phyloP scores from a whole-genome alignment of 2,888 invertebrate species.

The Eristalis intricaria region DNA sequence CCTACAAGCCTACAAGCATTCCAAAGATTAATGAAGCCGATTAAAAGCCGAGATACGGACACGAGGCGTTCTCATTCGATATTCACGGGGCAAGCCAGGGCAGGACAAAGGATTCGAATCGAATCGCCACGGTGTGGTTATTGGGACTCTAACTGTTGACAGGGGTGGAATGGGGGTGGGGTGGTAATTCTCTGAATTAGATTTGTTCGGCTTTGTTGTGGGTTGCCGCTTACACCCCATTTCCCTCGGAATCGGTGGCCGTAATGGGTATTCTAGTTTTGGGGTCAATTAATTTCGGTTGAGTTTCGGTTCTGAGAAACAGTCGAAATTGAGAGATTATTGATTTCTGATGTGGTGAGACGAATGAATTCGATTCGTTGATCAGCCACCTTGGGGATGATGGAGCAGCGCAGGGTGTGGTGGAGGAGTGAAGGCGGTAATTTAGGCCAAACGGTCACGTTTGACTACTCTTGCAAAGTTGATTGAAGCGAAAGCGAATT shows the following conservation, averaged over 20 bases:
- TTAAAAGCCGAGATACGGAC: constrained; percentile 24
- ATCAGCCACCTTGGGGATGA: neutral
- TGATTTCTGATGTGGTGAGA: neutral
- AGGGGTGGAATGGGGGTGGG: neutral
- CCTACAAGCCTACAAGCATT: neutral
- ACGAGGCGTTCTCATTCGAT: constrained; percentile 1
- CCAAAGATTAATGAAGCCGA: constrained; percentile 32
- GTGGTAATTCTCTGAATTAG: constrained; percentile 29
- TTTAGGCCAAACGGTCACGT: no score
- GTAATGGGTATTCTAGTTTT: neutral
- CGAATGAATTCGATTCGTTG: neutral
- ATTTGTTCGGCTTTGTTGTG: constrained; percentile 17
- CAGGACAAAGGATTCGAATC: neutral
- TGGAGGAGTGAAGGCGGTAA: no score
- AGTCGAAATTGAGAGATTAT: constrained; percentile 2
- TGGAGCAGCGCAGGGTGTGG: neutral
- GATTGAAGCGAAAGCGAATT: no score
- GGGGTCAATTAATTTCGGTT: constrained; percentile 24
- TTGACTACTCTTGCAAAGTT: no score
- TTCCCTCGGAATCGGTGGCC: neutral
- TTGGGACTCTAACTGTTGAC: neutral
- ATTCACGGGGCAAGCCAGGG: neutral
- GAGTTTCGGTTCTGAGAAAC: constrained; percentile 4
- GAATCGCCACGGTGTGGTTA: neutral
- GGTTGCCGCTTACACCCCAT: neutral